Evolutionary conservation across 2,113 vertebrate species (phyloP).

Genomic region (Garra rufa): DNA sequence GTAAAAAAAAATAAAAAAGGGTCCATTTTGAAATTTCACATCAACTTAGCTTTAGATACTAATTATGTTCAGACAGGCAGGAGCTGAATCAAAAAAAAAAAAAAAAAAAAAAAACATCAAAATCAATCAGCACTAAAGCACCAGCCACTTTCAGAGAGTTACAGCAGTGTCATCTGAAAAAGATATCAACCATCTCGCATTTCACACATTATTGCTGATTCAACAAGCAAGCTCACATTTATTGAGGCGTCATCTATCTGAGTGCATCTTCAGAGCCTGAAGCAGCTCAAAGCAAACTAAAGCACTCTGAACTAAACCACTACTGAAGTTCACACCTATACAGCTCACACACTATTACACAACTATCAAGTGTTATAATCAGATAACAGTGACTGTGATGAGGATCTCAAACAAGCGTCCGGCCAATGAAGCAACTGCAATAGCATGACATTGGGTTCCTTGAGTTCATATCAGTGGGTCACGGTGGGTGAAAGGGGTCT

Average conservation of each 20-base stretch:
- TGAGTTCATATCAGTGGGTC: slow-evolving; percentile 27
- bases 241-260: slow-evolving; percentile 2
- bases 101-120: neutral
- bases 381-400: neutral
- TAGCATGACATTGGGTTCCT: neutral
- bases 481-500: slow-evolving; percentile 19
- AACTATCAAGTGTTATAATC: neutral
- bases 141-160: neutral
- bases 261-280: neutral
- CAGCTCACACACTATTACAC: neutral
- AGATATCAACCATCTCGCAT: neutral
- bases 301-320: too few species aligned
- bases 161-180: slow-evolving; percentile 6
- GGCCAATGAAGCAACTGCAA: neutral
- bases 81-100: too few species aligned
- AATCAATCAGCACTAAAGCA: neutral
- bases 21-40: neutral
- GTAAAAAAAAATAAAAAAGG: too few species aligned
- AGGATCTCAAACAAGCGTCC: neutral
- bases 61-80: neutral
- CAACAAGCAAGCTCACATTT: slow-evolving; percentile 14
- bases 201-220: slow-evolving; percentile 17
- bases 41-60: neutral
- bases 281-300: neutral
- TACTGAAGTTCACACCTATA: neutral